Base-by-base conservation (phyloP, 2,888 invertebrate genomes). In the Trachelus troglodyta region DNA sequence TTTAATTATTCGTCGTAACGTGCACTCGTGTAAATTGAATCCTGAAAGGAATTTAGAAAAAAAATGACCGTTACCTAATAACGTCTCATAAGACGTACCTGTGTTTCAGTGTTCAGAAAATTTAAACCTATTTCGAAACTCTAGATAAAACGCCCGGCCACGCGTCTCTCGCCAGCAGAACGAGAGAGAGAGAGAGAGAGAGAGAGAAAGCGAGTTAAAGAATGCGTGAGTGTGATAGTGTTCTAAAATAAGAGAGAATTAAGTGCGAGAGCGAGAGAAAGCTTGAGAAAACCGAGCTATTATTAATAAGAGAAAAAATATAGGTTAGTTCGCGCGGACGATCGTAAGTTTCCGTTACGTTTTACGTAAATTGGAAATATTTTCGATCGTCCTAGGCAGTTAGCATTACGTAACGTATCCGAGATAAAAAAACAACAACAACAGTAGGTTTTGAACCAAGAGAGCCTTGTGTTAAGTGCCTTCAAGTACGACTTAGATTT, bases 401-500 rank as follows among this genome's bases (percentile, higher is more conserved):
- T 71, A 75, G 69, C 40, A 77, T 73, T 34, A 73, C 77, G 56
- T 34, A 71, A 73, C 40, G 56, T 73, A 73, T 73, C 73, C 40
- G 40, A 73, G 68, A 56, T 35, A 12, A 73, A 77, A 56, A 76
- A 12, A 69, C 35, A 35, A 35, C 35, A 35, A 56, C 73, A 78
- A 78, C 75, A 84, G 86, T 86, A 87, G 87, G 85, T 89, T 90
- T 86, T 85, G 87, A 90, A 90, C 87, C 88, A 88, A 89, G 90
- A 89, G 88, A 91, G 91, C 91, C 91, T 91, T 91, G 90, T 89
- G 88, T 91, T 90, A 91, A 91, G 91, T 91, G 91, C 91, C 91
- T 91, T 91, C 87, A 90, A 90, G 87, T 91, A 91, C 89, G 89
- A 90, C 84, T 89, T 91, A 90, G 90, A 90, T 87, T 89, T 91